Evolutionary conservation across 1,140 invertebrate species (phyloP).

Genomic region (Zaprionus davidi): DNA sequence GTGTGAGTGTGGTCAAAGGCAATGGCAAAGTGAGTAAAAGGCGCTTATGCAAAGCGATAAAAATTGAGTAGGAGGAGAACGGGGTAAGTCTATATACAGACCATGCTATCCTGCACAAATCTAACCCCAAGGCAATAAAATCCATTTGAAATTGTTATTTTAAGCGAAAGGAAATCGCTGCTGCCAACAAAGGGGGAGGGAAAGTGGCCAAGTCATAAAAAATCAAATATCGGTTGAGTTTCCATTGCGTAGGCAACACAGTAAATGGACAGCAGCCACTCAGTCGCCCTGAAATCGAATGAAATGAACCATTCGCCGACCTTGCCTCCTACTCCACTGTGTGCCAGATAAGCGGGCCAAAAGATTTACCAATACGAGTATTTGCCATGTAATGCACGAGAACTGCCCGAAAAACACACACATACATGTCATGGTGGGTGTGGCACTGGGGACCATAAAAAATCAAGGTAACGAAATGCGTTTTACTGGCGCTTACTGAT

Average conservation of each 20-base stretch:
- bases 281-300: constrained; percentile 48
- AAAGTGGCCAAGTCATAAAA: constrained; percentile 66
- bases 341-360: constrained; percentile 53
- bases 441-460: constrained; percentile 48
- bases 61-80: constrained; percentile 29
- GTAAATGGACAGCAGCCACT: constrained; percentile 37
- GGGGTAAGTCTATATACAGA: constrained; percentile 17
- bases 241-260: constrained; percentile 40
- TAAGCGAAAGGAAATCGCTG: constrained; percentile 68
- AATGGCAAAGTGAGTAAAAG: constrained; percentile 53
- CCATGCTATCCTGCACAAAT: constrained; percentile 49
- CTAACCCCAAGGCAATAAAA: constrained; percentile 76
- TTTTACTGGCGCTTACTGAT: constrained; percentile 71
- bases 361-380: constrained; percentile 50
- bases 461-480: constrained; percentile 76
- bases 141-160: constrained; percentile 83
- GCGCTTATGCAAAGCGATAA: constrained; percentile 81
- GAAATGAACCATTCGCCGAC: constrained; percentile 55
- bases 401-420: constrained; percentile 24
- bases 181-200: constrained; percentile 24
- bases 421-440: constrained; percentile 11
- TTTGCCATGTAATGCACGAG: constrained; percentile 29
- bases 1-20: constrained; percentile 18
- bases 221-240: constrained; percentile 71
- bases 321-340: not conserved